Percentiles rank a stretch among this genome's conserved stretches.
These are phyloP conservation scores for Drosophila macrospina DNA, from an alignment of 2,888 invertebrate species.

Conservation along the genomic window DNA sequence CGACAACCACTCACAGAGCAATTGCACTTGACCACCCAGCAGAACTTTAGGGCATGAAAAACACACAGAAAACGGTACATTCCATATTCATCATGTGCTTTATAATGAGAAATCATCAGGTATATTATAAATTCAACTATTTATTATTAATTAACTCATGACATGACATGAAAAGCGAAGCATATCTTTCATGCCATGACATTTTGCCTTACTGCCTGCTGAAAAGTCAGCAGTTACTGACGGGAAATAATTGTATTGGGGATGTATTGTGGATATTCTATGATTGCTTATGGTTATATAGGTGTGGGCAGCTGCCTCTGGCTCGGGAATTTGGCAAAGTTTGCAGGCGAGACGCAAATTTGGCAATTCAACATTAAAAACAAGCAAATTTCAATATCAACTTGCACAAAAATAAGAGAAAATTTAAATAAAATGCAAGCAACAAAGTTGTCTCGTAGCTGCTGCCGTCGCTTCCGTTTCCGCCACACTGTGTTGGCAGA, in stretches of 20 bases:
- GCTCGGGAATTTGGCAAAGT: slow-evolving; percentile 37
- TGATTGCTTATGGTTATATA: slow-evolving; percentile 6
- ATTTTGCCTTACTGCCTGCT: neutral
- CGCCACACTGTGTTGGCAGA: slow-evolving; percentile 14
- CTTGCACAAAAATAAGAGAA: slow-evolving; percentile 12
- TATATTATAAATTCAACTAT: no score
- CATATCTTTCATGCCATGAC: neutral
- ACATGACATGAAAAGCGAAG: neutral
- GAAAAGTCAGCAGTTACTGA: neutral
- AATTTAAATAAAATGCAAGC: slow-evolving; percentile 32
- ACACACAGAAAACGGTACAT: neutral
- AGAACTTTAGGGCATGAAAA: neutral
- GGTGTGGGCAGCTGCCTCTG: slow-evolving; percentile 5
- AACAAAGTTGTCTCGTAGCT: slow-evolving; percentile 53
- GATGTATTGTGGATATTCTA: neutral
- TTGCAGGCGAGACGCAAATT: slow-evolving; percentile 34
- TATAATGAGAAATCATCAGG: neutral
- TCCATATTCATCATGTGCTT: neutral
- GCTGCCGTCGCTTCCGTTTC: slow-evolving; percentile 55
- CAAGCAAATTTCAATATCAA: slow-evolving; percentile 50
- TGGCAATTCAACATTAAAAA: slow-evolving; percentile 45
- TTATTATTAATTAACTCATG: no score
- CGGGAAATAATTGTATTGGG: neutral
- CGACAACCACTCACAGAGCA: slow-evolving; percentile 22
- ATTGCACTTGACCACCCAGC: slow-evolving; percentile 28